A percentile compares a stretch with the other conserved stretches of the same genome.
phyloP scores from a whole-genome alignment of 2,888 invertebrate genomes.

The Caenorhabditis uteleia region DNA sequence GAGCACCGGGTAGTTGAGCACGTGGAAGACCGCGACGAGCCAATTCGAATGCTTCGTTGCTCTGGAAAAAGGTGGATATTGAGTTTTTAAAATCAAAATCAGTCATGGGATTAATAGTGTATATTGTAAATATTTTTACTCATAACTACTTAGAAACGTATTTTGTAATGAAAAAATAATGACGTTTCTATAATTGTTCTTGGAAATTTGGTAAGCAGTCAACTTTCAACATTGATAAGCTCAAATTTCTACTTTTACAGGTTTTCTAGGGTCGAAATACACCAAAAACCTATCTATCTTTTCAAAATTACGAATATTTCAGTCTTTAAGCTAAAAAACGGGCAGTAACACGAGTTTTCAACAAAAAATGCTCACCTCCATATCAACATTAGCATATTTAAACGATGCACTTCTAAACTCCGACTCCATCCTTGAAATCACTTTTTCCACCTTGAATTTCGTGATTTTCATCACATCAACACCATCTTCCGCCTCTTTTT shows the following conservation, averaged over 20 bases:
- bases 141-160: neutral
- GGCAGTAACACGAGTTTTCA: no score
- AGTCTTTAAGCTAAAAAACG: no score
- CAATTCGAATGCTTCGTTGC: slow-evolving; percentile 87
- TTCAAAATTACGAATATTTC: no score
- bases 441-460: slow-evolving; percentile 77
- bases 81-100: neutral
- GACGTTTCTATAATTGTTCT: neutral
- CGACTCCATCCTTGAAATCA: slow-evolving; percentile 75
- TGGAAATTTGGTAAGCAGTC: no score
- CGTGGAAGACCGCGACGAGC: slow-evolving; percentile 83
- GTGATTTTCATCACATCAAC: slow-evolving; percentile 74
- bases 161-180: no score
- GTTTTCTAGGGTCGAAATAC: no score
- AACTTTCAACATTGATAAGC: no score
- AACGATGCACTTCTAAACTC: slow-evolving; percentile 60
- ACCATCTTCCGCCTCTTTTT: slow-evolving; percentile 40
- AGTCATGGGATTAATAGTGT: neutral
- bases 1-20: slow-evolving; percentile 77
- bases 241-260: no score
- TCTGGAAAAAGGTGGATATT: slow-evolving; percentile 68
- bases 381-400: slow-evolving; percentile 77
- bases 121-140: neutral
- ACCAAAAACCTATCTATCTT: no score
- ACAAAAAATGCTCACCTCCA: slow-evolving; percentile 74